These are phyloP conservation scores for Aleiodes leptofemur DNA, from an alignment of 2,888 invertebrate species.

Conservation along the genomic window DNA sequence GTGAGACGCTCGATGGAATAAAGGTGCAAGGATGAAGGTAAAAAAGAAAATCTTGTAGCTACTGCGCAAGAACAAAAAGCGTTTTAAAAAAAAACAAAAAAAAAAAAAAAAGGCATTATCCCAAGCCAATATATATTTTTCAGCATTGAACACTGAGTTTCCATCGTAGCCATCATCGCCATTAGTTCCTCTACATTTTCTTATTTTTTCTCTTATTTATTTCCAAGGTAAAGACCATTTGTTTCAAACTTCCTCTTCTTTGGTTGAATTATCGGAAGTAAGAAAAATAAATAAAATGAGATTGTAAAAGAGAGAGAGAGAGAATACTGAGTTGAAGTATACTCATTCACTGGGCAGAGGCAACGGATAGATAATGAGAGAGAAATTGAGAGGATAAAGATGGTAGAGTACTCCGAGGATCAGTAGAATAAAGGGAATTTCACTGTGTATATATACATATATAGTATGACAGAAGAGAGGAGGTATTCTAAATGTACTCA, in stretches of 20 bases:
- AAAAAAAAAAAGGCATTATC: slow-evolving; percentile 19
- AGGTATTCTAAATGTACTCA: slow-evolving; percentile 44
- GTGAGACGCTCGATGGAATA: slow-evolving; percentile 37
- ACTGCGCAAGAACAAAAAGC: slow-evolving; percentile 21
- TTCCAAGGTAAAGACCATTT: no score
- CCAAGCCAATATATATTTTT: slow-evolving; percentile 21
- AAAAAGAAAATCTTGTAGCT: not conserved
- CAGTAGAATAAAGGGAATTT: slow-evolving; percentile 24
- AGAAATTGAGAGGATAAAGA: not conserved
- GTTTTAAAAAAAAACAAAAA: not conserved
- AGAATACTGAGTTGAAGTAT: slow-evolving; percentile 28
- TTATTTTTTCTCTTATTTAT: not conserved
- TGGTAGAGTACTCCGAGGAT: slow-evolving; percentile 5
- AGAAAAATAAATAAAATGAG: slow-evolving; percentile 30
- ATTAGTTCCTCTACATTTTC: not conserved
- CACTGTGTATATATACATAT: not conserved
- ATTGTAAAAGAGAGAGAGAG: not conserved
- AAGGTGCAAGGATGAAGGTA: slow-evolving; percentile 30
- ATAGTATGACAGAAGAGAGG: slow-evolving; percentile 29
- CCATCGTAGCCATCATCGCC: slow-evolving; percentile 7
- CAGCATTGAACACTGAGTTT: slow-evolving; percentile 10
- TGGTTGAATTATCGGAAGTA: not conserved
- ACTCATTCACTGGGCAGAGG: slow-evolving; percentile 5
- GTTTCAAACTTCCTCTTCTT: not conserved
- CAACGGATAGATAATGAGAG: slow-evolving; percentile 34